Percentiles rank a stretch among this genome's conserved stretches.
Evolutionary conservation across 2,113 vertebrate species (phyloP).

Genomic region (Peromyscus californicus): DNA sequence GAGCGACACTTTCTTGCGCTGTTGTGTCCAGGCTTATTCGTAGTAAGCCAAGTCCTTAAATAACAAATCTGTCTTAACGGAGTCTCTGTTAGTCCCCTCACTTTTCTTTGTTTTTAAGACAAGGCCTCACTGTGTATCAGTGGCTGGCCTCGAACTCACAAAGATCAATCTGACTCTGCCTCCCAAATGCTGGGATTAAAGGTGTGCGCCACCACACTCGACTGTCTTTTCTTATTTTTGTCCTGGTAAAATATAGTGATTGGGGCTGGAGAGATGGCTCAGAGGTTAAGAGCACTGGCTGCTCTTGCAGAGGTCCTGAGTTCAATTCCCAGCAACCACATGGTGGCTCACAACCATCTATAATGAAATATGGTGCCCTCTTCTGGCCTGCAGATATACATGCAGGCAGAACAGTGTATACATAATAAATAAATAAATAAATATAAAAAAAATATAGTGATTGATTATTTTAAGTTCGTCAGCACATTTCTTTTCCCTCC

Average conservation of each 20-base stretch:
- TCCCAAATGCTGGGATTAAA: neutral
- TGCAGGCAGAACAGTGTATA: too few species aligned
- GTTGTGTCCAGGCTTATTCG: neutral
- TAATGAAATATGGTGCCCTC: too few species aligned
- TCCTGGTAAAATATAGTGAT: neutral
- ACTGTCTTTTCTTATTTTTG: neutral
- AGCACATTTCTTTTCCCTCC: neutral
- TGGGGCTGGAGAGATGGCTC: too few species aligned
- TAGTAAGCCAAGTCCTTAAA: neutral
- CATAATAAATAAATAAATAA: too few species aligned
- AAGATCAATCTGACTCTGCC: neutral
- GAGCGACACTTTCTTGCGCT: neutral
- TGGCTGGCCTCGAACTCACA: neutral
- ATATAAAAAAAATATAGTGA: neutral
- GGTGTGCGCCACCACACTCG: accelerated
- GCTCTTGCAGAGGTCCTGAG: too few species aligned
- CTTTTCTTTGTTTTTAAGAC: neutral
- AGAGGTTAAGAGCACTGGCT: too few species aligned
- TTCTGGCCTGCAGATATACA: too few species aligned
- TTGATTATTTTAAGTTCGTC: constrained; percentile 28
- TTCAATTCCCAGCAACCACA: too few species aligned
- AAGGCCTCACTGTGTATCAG: neutral
- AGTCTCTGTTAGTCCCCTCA: neutral
- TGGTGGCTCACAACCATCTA: too few species aligned
- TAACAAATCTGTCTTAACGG: neutral